These are phyloP conservation scores for Distichodus sexfasciatus DNA, from an alignment of 2,797 vertebrate species.

Conservation along the genomic window DNA sequence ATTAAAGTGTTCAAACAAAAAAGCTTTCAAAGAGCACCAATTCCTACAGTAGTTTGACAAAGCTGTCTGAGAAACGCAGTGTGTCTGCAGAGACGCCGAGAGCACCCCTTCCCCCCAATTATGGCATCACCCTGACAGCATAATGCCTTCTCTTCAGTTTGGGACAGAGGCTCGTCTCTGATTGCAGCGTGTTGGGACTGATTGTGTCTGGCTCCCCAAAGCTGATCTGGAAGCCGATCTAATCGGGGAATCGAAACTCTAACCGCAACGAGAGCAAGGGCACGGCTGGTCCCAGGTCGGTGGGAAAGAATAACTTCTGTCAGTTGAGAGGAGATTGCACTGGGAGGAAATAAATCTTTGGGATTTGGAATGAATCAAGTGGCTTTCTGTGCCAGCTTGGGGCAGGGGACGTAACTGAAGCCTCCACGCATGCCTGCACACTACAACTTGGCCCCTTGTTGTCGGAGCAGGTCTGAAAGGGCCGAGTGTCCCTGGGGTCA, in stretches of 20 bases:
- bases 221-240: not conserved
- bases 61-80: not conserved
- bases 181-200: not conserved
- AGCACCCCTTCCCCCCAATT: slow-evolving; percentile 50
- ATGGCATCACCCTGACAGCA: slow-evolving; percentile 62
- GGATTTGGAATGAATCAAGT: not conserved
- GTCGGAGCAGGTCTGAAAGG: slow-evolving; percentile 18
- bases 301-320: not conserved
- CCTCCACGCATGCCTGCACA: not conserved
- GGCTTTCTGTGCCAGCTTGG: not conserved
- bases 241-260: not conserved
- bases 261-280: not conserved
- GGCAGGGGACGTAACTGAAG: not conserved
- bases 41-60: not conserved
- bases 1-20: not conserved
- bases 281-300: not conserved
- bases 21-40: not conserved
- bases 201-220: slow-evolving; percentile 35
- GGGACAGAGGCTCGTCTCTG: slow-evolving; percentile 34
- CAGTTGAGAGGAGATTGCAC: not conserved
- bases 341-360: not conserved
- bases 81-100: not conserved
- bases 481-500: slow-evolving; percentile 20
- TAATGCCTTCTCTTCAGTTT: slow-evolving; percentile 24
- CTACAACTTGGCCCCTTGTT: not conserved